These are phyloP conservation scores for Muscicapa adusta DNA, from an alignment of 2,113 vertebrate species.

Conservation along the genomic window DNA sequence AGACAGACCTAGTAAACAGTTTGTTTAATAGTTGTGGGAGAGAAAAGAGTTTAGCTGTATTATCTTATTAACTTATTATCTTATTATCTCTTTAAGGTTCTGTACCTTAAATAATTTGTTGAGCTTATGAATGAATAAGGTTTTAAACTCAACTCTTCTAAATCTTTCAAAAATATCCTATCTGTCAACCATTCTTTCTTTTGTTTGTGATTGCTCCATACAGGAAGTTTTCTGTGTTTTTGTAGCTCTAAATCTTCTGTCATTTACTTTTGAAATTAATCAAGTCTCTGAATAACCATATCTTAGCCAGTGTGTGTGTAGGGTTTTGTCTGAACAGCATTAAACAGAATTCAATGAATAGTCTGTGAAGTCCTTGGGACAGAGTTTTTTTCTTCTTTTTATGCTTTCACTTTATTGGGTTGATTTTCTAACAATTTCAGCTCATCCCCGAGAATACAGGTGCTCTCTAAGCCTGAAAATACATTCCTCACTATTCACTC, in stretches of 20 bases:
- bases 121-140: neutral
- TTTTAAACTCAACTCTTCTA: neutral
- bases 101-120: neutral
- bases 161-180: neutral
- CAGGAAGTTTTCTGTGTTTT: neutral
- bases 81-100: neutral
- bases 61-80: neutral
- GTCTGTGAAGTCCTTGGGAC: neutral
- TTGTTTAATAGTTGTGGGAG: neutral
- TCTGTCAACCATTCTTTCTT: neutral
- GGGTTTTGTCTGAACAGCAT: neutral
- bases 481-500: conserved; percentile 1
- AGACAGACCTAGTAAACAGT: neutral
- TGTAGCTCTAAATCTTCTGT: neutral
- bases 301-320: accelerated
- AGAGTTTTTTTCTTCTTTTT: neutral
- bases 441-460: neutral
- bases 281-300: neutral
- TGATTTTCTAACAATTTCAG: neutral
- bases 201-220: neutral
- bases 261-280: neutral
- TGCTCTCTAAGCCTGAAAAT: conserved; percentile 23
- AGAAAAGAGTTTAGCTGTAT: neutral
- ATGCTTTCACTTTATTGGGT: neutral
- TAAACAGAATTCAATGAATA: neutral